Evolutionary conservation across 2,888 invertebrate genomes (phyloP).

Genomic region (Dryobota labecula): DNA sequence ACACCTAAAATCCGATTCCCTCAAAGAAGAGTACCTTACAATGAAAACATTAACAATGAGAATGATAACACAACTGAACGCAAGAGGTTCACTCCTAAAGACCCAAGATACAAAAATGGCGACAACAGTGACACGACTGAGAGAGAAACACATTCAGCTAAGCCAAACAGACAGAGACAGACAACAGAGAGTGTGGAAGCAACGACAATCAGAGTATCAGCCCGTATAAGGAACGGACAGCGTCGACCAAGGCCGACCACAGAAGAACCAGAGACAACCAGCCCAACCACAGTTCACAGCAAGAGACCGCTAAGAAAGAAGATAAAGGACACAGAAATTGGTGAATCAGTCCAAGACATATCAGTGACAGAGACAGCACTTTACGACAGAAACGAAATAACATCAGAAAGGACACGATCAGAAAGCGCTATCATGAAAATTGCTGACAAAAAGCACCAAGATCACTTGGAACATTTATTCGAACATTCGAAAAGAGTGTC

Average conservation of each 20-base stretch:
- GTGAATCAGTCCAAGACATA: slow-evolving; percentile 84
- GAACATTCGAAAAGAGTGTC: slow-evolving; percentile 93
- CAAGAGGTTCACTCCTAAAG: slow-evolving; percentile 89
- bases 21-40: slow-evolving; percentile 85
- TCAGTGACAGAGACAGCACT: slow-evolving; percentile 80
- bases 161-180: slow-evolving; percentile 80
- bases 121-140: slow-evolving; percentile 79
- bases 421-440: slow-evolving; percentile 91
- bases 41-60: slow-evolving; percentile 77
- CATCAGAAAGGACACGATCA: slow-evolving; percentile 86
- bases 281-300: slow-evolving; percentile 74
- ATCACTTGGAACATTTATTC: slow-evolving; percentile 84
- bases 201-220: slow-evolving; percentile 84
- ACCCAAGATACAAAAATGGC: slow-evolving; percentile 79
- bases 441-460: slow-evolving; percentile 88
- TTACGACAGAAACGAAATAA: slow-evolving; percentile 80
- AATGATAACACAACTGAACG: slow-evolving; percentile 86
- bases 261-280: slow-evolving; percentile 81
- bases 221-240: slow-evolving; percentile 83
- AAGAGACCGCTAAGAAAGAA: slow-evolving; percentile 83
- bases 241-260: slow-evolving; percentile 81
- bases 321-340: slow-evolving; percentile 82
- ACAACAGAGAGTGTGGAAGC: slow-evolving; percentile 79
- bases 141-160: slow-evolving; percentile 78
- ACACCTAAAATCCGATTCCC: slow-evolving; percentile 87